These are phyloP conservation scores for Ectobius pallidus DNA, from an alignment of 2,888 invertebrate genomes.

Conservation along the genomic window DNA sequence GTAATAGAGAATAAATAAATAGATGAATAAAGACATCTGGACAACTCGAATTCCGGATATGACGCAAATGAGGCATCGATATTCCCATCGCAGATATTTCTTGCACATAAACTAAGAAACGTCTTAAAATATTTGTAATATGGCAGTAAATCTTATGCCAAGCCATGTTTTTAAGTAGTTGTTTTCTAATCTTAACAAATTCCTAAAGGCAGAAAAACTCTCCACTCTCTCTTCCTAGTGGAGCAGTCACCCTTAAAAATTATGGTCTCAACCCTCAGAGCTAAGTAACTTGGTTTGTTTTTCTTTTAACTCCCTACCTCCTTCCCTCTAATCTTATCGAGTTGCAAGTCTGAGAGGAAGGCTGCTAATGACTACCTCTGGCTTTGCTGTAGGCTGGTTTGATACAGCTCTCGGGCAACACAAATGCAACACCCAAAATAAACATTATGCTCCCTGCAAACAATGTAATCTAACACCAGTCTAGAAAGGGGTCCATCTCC, in stretches of 20 bases:
- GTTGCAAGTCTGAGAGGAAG: neutral
- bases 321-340: conserved; percentile 24
- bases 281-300: conserved; percentile 30
- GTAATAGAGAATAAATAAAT: no score
- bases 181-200: neutral
- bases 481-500: no score
- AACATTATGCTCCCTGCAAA: no score
- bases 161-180: neutral
- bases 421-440: conserved; percentile 11
- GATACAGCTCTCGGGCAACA: conserved; percentile 1
- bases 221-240: neutral
- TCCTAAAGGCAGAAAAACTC: neutral
- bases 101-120: neutral
- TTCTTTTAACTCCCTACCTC: conserved; percentile 23
- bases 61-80: no score
- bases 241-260: conserved; percentile 26
- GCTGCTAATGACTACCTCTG: conserved; percentile 14
- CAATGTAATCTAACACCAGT: no score
- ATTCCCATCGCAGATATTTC: no score
- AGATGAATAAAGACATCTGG: neutral
- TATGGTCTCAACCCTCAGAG: neutral
- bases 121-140: neutral
- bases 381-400: neutral
- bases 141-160: neutral
- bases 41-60: no score